A percentile compares a stretch with the other conserved stretches of the same genome.
Conservation (phyloP, 1,140 invertebrate species). For the Elymnias hypermnestra region DNA sequence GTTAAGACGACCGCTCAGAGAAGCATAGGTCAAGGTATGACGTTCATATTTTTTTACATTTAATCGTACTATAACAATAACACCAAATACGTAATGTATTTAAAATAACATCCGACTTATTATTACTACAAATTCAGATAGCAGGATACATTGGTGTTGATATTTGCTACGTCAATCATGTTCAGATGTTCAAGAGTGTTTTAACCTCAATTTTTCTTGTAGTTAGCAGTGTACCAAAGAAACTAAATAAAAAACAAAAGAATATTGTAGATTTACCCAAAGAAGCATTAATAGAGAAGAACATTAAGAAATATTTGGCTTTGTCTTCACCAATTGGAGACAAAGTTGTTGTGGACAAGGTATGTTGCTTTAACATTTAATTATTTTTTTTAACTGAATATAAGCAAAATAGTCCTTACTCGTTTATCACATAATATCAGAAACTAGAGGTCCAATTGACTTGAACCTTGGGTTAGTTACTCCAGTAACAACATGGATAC, state of each 20-base stretch:
- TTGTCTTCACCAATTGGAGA: constrained; percentile 44
- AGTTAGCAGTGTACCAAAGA: constrained; percentile 29
- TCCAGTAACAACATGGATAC: too few species aligned
- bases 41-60: neutral
- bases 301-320: constrained; percentile 63
- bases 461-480: too few species aligned
- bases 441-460: too few species aligned
- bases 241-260: constrained; percentile 29
- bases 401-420: too few species aligned
- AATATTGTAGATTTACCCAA: constrained; percentile 21
- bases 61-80: constrained; percentile 2
- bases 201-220: constrained; percentile 7
- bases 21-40: constrained; percentile 34
- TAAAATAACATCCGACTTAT: neutral
- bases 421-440: too few species aligned
- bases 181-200: too few species aligned
- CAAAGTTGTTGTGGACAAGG: constrained; percentile 40
- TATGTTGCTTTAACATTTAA: constrained; percentile 9
- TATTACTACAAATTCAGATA: neutral
- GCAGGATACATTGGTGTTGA: too few species aligned
- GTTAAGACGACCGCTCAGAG: constrained; percentile 8
- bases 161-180: too few species aligned
- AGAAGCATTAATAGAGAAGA: constrained; percentile 51
- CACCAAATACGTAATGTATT: constrained; percentile 8
- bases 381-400: too few species aligned